These are phyloP conservation scores for Cladopsammia gracilis DNA, from an alignment of 64 coral and sea anemone species.

Conservation along the genomic window DNA sequence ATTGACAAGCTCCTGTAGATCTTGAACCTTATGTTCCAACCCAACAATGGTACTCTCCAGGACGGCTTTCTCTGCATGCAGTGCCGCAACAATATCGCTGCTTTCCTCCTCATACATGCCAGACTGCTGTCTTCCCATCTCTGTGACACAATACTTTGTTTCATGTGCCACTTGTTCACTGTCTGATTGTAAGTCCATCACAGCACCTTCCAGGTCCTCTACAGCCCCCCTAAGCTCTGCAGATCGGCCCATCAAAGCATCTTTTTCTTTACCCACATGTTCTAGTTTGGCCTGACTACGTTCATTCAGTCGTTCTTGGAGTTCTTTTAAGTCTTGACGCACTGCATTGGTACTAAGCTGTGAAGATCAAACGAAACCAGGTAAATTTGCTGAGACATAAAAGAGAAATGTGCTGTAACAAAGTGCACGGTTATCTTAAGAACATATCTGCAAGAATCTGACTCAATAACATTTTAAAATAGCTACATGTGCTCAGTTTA, in stretches of 20 bases:
- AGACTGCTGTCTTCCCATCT: conserved; percentile 74
- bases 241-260: conserved; percentile 69
- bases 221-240: conserved; percentile 77
- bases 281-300: conserved; percentile 68
- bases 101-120: conserved; percentile 70
- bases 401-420: background rate
- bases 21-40: conserved; percentile 92
- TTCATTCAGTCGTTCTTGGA: conserved; percentile 60
- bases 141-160: conserved; percentile 76
- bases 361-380: conserved; percentile 23
- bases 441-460: no score
- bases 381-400: background rate
- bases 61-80: conserved; percentile 93
- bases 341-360: conserved; percentile 69
- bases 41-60: conserved; percentile 95
- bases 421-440: background rate
- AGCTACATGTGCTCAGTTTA: no score
- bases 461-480: no score
- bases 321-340: conserved; percentile 63
- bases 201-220: conserved; percentile 85
- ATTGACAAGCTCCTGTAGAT: conserved; percentile 62
- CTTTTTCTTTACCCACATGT: conserved; percentile 72
- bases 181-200: conserved; percentile 86
- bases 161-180: conserved; percentile 92
- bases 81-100: conserved; percentile 69